A percentile compares a stretch with the other conserved stretches of the same genome.
Evolutionary conservation across 2,888 invertebrate genomes (phyloP).

Genomic region (Acleris sparsana): DNA sequence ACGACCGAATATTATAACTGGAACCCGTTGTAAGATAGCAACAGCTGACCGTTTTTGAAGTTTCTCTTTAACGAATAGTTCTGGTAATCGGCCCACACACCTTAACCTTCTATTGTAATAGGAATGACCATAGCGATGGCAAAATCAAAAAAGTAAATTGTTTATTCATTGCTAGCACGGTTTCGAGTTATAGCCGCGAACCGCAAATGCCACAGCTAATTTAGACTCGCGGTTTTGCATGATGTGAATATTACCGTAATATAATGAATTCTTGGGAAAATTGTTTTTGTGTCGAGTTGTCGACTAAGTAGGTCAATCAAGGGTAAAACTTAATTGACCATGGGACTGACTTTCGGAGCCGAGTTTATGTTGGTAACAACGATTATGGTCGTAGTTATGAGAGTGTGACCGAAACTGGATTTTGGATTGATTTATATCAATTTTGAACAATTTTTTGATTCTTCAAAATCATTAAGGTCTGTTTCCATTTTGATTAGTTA

Average conservation of each 20-base stretch:
- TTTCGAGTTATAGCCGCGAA: slow-evolving; percentile 4
- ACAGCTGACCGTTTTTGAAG: background rate
- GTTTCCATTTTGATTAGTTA: too few species aligned
- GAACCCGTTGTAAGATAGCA: too few species aligned
- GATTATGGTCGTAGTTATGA: background rate
- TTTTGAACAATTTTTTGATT: too few species aligned
- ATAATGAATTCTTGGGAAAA: slow-evolving; percentile 26
- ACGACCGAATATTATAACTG: too few species aligned
- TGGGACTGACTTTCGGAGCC: too few species aligned
- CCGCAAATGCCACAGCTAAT: slow-evolving; percentile 33
- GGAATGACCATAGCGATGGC: slow-evolving; percentile 8
- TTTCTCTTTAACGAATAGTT: background rate
- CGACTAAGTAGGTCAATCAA: too few species aligned
- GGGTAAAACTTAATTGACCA: too few species aligned
- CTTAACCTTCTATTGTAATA: slow-evolving; percentile 16
- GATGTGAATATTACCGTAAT: slow-evolving; percentile 20
- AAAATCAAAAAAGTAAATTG: slow-evolving; percentile 5
- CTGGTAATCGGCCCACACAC: background rate
- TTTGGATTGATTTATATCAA: background rate
- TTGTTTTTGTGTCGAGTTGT: too few species aligned
- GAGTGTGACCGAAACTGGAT: background rate
- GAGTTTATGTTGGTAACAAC: too few species aligned
- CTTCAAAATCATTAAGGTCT: too few species aligned
- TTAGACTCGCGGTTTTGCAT: slow-evolving; percentile 26
- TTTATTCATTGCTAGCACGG: slow-evolving; percentile 3